Base-by-base conservation (phyloP, 2,113 vertebrate species). In the Laterallus jamaicensis region DNA sequence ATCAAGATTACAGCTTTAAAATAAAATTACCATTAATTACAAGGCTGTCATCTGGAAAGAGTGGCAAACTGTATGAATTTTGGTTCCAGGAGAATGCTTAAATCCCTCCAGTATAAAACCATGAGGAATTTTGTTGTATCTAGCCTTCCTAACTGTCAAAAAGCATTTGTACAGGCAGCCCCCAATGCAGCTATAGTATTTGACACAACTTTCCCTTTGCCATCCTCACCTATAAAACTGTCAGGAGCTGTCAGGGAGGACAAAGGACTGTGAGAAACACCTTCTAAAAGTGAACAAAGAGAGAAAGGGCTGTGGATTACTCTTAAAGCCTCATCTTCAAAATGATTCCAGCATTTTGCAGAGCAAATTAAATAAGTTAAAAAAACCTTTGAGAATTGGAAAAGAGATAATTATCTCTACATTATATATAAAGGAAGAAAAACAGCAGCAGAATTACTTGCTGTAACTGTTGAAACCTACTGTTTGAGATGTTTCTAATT, bases 401-500 rank as follows among this genome's bases (percentile, higher is more conserved):
- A 66, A 90, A 76, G n/a, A 69, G 69, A 40, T 91, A 39, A 83
- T 90, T 93, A 75, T 82, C 60, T 80, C 62, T 54, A 28, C 21
- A 10, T 71, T 60, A 79, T 50, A 62, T 50, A 12, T 82, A 73
- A 85, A 58, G 63, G 35, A 81, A 63, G 82, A 92, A 89, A 94
- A 95, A 68, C 54, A 85, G 64, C 37, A 63, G 39, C 19, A 70
- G 50, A 85, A 66, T 76, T 66, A 42, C n/a, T 63, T 91, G 28
- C 79, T 90, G 17, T 82, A 93, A 67, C 22, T 80, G 28, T 79
- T 37, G 50, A 67, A 22, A 70, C 22, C 44, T 56, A 26, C 85
- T 94, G 67, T 92, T 95, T 70, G 67, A 90, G 77, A 42, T 67
- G 42, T 55, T 95, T 85, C 78, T 91, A 66, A 86, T 90, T 90